Conservation (phyloP, 2,113 vertebrate species). For the Campylomormyrus numenius region DNA sequence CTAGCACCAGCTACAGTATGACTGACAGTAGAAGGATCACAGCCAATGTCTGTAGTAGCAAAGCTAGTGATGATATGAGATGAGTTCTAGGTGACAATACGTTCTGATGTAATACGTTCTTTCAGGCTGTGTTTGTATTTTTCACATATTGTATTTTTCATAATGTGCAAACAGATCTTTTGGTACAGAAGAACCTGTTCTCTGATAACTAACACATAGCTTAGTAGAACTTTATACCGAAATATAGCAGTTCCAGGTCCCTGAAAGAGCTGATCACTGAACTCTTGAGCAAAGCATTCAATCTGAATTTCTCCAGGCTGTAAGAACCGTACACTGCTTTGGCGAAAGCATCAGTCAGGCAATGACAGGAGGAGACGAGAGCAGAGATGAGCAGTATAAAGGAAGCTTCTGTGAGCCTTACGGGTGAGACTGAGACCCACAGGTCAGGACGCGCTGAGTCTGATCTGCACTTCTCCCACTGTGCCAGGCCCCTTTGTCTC, state of each 20-base stretch:
- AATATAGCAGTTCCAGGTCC: neutral
- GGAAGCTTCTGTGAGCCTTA: neutral
- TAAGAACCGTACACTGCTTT: neutral
- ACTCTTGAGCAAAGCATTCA: neutral
- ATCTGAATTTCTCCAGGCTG: neutral
- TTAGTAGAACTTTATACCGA: neutral
- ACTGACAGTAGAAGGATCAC: neutral
- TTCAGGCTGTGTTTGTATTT: neutral
- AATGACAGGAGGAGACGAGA: neutral
- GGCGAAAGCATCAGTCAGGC: neutral
- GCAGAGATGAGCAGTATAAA: neutral
- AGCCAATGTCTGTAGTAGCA: neutral
- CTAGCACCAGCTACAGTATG: neutral
- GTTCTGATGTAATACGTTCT: neutral
- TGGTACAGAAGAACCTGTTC: neutral
- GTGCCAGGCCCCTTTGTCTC: neutral
- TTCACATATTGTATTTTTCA: neutral
- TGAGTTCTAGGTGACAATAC: neutral
- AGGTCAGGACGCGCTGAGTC: neutral
- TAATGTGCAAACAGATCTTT: neutral
- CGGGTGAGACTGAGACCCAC: neutral
- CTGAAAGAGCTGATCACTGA: neutral
- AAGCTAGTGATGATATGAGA: neutral
- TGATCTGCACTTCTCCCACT: neutral
- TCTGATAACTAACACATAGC: neutral